Percentiles rank a stretch among this genome's conserved stretches.
phyloP scores from a whole-genome alignment of 2,113 vertebrate genomes.

The Triplophysa dalaica region DNA sequence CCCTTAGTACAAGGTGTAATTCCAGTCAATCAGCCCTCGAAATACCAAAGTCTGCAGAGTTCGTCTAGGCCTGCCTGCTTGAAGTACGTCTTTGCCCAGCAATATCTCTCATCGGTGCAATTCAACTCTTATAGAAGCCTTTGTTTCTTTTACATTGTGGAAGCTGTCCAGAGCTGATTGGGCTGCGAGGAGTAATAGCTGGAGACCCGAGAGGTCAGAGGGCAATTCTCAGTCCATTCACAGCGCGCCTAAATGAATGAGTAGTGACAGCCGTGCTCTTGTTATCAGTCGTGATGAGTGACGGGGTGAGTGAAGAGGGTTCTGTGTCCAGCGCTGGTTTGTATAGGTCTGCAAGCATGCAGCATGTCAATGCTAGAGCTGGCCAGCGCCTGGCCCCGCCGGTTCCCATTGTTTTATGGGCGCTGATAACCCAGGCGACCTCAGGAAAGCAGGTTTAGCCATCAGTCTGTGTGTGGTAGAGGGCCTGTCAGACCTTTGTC shows the following conservation, averaged over 20 bases:
- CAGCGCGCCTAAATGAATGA: slow-evolving; percentile 51
- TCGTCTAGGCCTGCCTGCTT: background rate
- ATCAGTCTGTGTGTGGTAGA: slow-evolving; percentile 60
- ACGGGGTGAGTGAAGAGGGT: slow-evolving; percentile 46
- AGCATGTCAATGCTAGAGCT: slow-evolving; percentile 62
- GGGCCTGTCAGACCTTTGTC: slow-evolving; percentile 70
- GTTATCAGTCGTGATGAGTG: slow-evolving; percentile 54
- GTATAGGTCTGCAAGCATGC: slow-evolving; percentile 55
- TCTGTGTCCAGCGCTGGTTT: slow-evolving; percentile 49
- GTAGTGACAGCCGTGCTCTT: slow-evolving; percentile 61
- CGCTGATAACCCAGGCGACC: slow-evolving; percentile 71
- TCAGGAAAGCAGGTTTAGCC: slow-evolving; percentile 66
- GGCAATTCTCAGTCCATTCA: slow-evolving; percentile 46
- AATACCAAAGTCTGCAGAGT: background rate
- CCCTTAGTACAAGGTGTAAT: too few species aligned
- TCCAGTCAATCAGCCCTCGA: too few species aligned
- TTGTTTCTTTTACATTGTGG: slow-evolving; percentile 39
- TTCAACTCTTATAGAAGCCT: slow-evolving; percentile 41
- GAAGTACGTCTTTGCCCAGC: background rate
- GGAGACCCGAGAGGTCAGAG: slow-evolving; percentile 44
- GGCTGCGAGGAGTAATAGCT: slow-evolving; percentile 45
- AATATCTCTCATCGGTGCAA: slow-evolving; percentile 39
- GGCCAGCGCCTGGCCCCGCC: slow-evolving; percentile 56
- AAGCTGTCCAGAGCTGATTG: slow-evolving; percentile 44
- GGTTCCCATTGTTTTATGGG: slow-evolving; percentile 72